Base-by-base conservation (phyloP, 2,113 vertebrate species). In the Neolamprologus sp. region DNA sequence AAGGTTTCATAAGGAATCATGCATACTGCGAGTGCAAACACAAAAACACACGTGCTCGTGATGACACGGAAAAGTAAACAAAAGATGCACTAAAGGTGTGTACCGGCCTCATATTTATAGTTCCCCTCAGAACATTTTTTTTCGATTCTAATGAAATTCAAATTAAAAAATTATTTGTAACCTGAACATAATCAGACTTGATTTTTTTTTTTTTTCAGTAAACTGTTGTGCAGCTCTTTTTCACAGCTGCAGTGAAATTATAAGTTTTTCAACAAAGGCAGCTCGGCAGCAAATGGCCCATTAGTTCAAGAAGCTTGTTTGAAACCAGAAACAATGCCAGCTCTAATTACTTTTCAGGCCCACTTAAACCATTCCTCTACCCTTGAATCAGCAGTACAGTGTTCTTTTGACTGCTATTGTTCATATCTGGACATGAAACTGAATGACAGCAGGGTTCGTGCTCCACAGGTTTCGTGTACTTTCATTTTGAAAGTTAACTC, bases 401-500 rank as follows among this genome's bases (percentile, higher is more conserved):
- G 83, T 71, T 83, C 80, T 57, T 88, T 86, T 90, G 80, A 88
- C 83, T 65, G 68, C 84, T 30, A 81, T 88, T 92, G 84, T 88
- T 93, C 88, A 55, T 35, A 91, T 60, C 60, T 73, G 58, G 82
- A 92, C 83, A 81, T 86, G 83, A 89, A 82, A 82, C 81, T 57
- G 88, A 90, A 68, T 30, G 82, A 82, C 90, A 54, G 83, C 81
- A 6, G 89, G 84, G 82, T 86, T 80, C 28, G 13, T 51, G 83
- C 91, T 68, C 86, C 82, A 53, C 91, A 81, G 90, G 90, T 93
- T 90, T 86, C 58, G 63, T 89, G 85, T 89, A 85, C 90, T 83
- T 93, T 81, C 68, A 83, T 91, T 91, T 82, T 85, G 55, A 87
- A 92, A 89, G 90, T 92, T 80, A 87, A 88, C 83, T 88, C 92